A percentile compares a stretch with the other conserved stretches of the same genome.
phyloP scores from a whole-genome alignment of 2,888 invertebrate species.

The Stenodera caucasica region DNA sequence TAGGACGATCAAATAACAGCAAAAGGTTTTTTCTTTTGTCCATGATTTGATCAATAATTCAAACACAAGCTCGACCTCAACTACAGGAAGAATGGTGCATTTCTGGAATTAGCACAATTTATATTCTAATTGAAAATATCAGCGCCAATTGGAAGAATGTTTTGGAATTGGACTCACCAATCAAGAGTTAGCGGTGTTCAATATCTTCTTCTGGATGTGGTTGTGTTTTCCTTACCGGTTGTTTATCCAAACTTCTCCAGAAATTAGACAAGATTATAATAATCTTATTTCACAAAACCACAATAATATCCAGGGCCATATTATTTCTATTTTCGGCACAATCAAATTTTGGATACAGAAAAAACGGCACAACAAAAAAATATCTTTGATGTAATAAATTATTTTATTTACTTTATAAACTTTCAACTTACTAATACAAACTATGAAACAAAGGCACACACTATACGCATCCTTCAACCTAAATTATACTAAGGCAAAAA shows the following conservation, averaged over 20 bases:
- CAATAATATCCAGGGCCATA: background rate
- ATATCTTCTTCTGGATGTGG: conserved; percentile 1
- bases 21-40: conserved; percentile 58
- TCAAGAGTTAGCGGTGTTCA: background rate
- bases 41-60: background rate
- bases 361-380: too few relatives aligned
- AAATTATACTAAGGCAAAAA: conserved; percentile 9
- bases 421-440: conserved; percentile 18
- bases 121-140: background rate
- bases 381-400: background rate
- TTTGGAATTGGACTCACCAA: background rate
- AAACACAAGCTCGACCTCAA: too few relatives aligned
- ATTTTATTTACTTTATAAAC: conserved; percentile 1
- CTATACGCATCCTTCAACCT: conserved; percentile 15
- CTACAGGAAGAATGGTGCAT: too few relatives aligned
- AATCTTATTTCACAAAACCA: background rate
- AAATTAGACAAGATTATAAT: too few relatives aligned
- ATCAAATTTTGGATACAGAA: too few relatives aligned
- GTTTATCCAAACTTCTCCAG: too few relatives aligned
- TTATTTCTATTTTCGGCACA: too few relatives aligned
- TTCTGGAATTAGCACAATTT: background rate
- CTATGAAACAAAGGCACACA: conserved; percentile 28
- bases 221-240: background rate
- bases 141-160: background rate
- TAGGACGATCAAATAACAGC: conserved; percentile 72